Conservation (phyloP, 1,140 invertebrate species). For the Drosophila malerkotliana region DNA sequence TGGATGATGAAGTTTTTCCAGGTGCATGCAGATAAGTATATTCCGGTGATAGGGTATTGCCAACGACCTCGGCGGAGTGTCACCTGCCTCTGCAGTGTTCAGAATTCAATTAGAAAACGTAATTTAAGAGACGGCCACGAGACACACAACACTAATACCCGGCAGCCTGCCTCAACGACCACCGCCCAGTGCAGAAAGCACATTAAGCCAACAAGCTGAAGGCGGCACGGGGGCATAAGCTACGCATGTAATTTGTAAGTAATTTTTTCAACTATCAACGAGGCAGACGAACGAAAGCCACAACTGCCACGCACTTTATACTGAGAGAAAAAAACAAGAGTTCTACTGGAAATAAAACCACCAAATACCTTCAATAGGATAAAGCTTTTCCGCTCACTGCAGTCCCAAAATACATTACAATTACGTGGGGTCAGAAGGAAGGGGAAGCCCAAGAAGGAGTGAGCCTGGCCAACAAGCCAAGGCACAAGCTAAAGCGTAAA, state of each 20-base stretch:
- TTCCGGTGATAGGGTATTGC: slow-evolving; percentile 14
- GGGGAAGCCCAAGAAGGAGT: neutral
- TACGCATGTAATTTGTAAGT: slow-evolving; percentile 82
- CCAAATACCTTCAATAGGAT: neutral
- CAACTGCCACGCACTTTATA: slow-evolving; percentile 60
- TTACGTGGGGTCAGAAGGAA: neutral
- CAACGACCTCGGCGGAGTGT: slow-evolving; percentile 49
- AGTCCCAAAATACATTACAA: slow-evolving; percentile 55
- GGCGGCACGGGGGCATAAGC: slow-evolving; percentile 75
- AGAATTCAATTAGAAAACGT: slow-evolving; percentile 78
- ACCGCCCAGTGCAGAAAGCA: slow-evolving; percentile 40
- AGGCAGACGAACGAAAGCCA: slow-evolving; percentile 56
- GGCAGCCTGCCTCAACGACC: slow-evolving; percentile 25
- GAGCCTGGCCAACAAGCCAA: slow-evolving; percentile 4
- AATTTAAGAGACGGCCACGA: slow-evolving; percentile 73
- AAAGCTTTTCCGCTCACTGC: neutral
- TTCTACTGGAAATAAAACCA: neutral
- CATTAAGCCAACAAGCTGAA: slow-evolving; percentile 74
- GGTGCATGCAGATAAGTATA: slow-evolving; percentile 5
- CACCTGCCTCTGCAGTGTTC: slow-evolving; percentile 59
- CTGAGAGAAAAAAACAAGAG: slow-evolving; percentile 5
- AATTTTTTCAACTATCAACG: slow-evolving; percentile 81
- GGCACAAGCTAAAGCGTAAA: slow-evolving; percentile 65
- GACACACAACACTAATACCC: slow-evolving; percentile 70
- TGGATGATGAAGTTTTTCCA: neutral